These are phyloP conservation scores for Hyperopisus bebe DNA, from an alignment of 2,113 vertebrate species.

Conservation along the genomic window DNA sequence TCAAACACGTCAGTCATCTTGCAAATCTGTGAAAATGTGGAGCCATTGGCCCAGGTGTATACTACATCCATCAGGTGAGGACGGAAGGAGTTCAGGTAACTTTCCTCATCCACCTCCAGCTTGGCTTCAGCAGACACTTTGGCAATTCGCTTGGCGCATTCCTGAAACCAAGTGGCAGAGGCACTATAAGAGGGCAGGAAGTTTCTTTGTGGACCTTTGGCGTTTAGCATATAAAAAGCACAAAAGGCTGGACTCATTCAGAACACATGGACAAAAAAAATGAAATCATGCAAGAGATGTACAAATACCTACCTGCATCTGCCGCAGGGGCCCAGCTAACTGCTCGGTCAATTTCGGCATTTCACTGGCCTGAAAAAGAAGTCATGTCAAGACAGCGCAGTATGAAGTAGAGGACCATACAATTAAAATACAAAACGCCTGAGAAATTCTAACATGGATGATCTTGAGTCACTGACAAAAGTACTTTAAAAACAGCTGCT, in stretches of 20 bases:
- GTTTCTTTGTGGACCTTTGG: neutral
- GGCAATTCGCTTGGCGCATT: conserved; percentile 92
- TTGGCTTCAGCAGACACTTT: conserved; percentile 96
- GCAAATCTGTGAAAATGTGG: conserved; percentile 92
- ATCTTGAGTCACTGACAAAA: neutral
- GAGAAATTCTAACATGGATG: neutral
- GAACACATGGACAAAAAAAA: neutral
- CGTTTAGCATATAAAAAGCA: neutral
- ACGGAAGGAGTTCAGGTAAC: conserved; percentile 81
- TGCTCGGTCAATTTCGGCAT: conserved; percentile 93
- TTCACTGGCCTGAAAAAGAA: conserved; percentile 78
- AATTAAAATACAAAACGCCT: neutral
- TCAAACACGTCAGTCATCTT: conserved; percentile 99
- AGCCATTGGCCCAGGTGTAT: conserved; percentile 89
- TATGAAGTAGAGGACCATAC: neutral
- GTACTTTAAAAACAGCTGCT: neutral
- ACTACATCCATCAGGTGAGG: conserved; percentile 97
- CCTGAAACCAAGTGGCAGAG: conserved; percentile 57
- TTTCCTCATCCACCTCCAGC: conserved; percentile 89
- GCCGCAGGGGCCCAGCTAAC: conserved; percentile 84
- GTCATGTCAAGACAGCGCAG: neutral
- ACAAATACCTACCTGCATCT: conserved; percentile 82
- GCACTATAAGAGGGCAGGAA: neutral
- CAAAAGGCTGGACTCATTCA: neutral
- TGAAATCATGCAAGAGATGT: neutral